Evolutionary conservation across 2,888 invertebrate genomes (phyloP).

Genomic region (Lutraria lutraria): DNA sequence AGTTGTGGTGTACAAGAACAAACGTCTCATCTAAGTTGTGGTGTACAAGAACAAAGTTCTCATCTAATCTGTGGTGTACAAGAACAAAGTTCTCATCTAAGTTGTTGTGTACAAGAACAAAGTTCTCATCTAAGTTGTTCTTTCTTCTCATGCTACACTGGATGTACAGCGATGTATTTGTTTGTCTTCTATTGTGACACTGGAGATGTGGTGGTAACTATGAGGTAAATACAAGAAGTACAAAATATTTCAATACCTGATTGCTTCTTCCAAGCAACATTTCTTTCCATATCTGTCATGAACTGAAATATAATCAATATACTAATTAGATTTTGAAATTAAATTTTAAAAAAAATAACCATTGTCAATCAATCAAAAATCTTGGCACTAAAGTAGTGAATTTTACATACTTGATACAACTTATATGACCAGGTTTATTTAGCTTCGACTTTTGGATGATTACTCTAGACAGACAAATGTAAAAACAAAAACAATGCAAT

Average conservation of each 20-base stretch:
- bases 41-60: neutral
- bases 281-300: neutral
- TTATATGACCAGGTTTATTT: too few species aligned
- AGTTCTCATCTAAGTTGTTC: neutral
- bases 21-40: too few species aligned
- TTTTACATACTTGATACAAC: too few species aligned
- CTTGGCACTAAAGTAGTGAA: neutral
- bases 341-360: neutral
- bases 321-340: neutral
- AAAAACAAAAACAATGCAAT: neutral
- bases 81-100: neutral
- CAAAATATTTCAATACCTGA: neutral
- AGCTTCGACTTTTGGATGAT: neutral
- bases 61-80: neutral
- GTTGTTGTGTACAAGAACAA: too few species aligned
- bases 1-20: neutral
- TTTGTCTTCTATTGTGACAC: neutral
- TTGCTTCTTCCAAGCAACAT: neutral
- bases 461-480: neutral
- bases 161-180: neutral
- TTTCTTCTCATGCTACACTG: neutral
- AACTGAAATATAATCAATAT: neutral
- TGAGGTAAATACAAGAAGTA: too few species aligned
- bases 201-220: neutral
- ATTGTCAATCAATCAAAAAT: neutral